Evolutionary conservation across 2,113 vertebrate species (phyloP).

Genomic region (Amphilophus citrinellus): DNA sequence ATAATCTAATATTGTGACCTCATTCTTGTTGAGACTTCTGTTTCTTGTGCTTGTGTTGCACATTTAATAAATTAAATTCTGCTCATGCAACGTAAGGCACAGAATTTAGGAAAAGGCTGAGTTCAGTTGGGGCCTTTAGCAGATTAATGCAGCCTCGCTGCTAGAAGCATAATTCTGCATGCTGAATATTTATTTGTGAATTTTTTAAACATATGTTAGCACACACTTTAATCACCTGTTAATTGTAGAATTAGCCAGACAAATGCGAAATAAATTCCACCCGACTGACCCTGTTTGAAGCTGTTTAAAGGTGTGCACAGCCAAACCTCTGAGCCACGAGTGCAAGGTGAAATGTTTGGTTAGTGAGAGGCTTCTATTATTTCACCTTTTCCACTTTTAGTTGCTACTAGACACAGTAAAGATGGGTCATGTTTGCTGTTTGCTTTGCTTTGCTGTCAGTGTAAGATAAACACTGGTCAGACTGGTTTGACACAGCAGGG

Average conservation of each 20-base stretch:
- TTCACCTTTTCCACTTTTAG: background rate
- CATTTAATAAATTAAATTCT: background rate
- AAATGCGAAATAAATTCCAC: background rate
- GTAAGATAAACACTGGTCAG: conserved; percentile 29
- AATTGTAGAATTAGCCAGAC: background rate
- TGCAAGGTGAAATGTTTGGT: background rate
- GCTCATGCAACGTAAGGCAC: background rate
- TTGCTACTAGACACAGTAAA: background rate
- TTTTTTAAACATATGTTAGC: too few relatives aligned
- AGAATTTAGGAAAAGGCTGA: background rate
- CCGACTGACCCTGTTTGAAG: too few relatives aligned
- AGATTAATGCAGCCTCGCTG: background rate
- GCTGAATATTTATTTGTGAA: background rate
- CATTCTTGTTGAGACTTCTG: background rate
- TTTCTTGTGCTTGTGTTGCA: background rate
- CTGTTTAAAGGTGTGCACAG: accelerated
- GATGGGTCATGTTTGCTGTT: conserved; percentile 10
- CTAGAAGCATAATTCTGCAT: too few relatives aligned
- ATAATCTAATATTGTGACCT: background rate
- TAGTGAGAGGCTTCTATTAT: accelerated
- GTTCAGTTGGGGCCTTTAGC: background rate
- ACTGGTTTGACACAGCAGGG: conserved; percentile 60
- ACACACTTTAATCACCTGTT: accelerated
- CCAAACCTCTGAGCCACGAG: background rate
- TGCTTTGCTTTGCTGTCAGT: conserved; percentile 18